These are phyloP conservation scores for Hippasteria phrygiana DNA, from an alignment of 53 echinoderm and acorn worm species.

Conservation along the genomic window DNA sequence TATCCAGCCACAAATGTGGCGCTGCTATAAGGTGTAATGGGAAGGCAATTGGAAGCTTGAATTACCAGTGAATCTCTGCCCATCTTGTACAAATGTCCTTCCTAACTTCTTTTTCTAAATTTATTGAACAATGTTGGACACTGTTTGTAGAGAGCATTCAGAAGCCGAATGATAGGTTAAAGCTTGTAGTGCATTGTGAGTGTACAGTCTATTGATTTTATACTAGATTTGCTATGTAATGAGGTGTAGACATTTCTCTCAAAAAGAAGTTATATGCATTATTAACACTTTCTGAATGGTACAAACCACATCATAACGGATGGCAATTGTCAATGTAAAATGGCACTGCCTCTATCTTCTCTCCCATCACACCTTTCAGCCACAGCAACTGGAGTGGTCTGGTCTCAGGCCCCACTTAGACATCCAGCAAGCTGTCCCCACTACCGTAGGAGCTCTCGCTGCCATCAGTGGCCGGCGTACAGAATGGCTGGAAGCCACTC, in stretches of 20 bases:
- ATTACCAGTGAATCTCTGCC: no score
- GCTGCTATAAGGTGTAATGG: background rate
- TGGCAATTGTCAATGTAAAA: no score
- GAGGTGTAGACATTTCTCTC: background rate
- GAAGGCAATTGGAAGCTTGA: background rate
- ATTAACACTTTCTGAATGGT: no score
- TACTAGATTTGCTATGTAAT: background rate
- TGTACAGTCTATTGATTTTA: background rate
- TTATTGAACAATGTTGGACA: background rate
- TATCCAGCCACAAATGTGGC: background rate
- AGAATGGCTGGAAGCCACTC: conserved; percentile 84
- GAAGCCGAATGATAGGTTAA: background rate
- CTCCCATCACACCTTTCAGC: background rate
- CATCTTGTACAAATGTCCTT: no score
- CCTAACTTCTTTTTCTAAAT: no score
- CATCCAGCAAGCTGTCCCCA: background rate
- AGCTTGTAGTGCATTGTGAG: background rate
- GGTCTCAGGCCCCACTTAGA: background rate
- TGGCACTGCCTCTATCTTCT: background rate
- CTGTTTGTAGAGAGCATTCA: no score
- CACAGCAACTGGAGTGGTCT: background rate
- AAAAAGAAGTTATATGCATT: no score
- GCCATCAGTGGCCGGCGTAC: conserved; percentile 46
- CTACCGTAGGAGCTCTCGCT: conserved; percentile 44
- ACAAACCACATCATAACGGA: no score